Conservation (phyloP, 2,888 invertebrate species). For the Lycaena phlaeas region DNA sequence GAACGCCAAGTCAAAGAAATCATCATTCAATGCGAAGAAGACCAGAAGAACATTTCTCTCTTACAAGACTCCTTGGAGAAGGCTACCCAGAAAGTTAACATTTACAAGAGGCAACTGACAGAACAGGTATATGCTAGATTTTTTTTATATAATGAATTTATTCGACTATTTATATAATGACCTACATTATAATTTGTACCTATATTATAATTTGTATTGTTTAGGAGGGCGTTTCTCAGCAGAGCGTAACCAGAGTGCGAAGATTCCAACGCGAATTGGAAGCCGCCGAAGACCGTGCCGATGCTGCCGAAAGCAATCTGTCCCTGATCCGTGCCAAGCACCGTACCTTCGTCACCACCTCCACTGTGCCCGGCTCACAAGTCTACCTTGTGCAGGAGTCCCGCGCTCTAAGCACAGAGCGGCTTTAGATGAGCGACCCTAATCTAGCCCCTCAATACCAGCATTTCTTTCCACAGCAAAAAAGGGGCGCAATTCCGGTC, state of each 20-base stretch:
- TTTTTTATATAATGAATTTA: neutral
- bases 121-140: slow-evolving; percentile 80
- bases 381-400: slow-evolving; percentile 93
- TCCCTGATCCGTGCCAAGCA: slow-evolving; percentile 97
- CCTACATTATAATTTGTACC: neutral
- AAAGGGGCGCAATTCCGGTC: slow-evolving; percentile 65
- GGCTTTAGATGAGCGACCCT: slow-evolving; percentile 30
- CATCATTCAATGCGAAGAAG: slow-evolving; percentile 95
- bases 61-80: slow-evolving; percentile 94
- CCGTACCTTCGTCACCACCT: slow-evolving; percentile 97
- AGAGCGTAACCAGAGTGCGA: slow-evolving; percentile 95
- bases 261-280: slow-evolving; percentile 98
- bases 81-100: slow-evolving; percentile 86
- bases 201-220: slow-evolving; percentile 11
- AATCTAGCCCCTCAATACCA: slow-evolving; percentile 44
- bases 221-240: slow-evolving; percentile 92
- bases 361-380: slow-evolving; percentile 92
- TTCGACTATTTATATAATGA: neutral
- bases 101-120: slow-evolving; percentile 96
- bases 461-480: slow-evolving; percentile 55
- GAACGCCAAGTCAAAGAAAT: slow-evolving; percentile 97
- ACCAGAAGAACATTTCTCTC: slow-evolving; percentile 94
- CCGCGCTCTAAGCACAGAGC: slow-evolving; percentile 73
- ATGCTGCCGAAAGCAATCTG: slow-evolving; percentile 94
- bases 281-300: slow-evolving; percentile 97